A percentile compares a stretch with the other conserved stretches of the same genome.
These are phyloP conservation scores for Metridium senile DNA, from an alignment of 92 coral and sea anemone genomes.

Conservation along the genomic window DNA sequence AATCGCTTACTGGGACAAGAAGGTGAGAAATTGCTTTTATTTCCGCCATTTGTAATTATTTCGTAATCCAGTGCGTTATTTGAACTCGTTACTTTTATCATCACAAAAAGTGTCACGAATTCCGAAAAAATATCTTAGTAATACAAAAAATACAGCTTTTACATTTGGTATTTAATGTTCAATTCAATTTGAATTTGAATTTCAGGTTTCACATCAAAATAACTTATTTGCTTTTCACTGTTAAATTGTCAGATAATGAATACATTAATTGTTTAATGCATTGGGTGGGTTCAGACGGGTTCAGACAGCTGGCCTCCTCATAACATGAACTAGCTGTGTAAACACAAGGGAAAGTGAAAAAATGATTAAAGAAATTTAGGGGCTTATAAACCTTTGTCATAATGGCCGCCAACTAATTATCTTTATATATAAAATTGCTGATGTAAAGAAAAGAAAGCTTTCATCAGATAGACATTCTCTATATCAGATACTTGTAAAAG, in stretches of 20 bases:
- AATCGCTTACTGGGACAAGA: slow-evolving; percentile 88
- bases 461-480: too few relatives aligned
- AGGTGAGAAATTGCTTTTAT: slow-evolving; percentile 44
- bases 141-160: too few relatives aligned
- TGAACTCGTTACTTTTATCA: too few relatives aligned
- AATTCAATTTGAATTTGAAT: too few relatives aligned
- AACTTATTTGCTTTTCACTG: neutral
- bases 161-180: too few relatives aligned
- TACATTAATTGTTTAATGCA: neutral
- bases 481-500: too few relatives aligned
- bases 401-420: neutral
- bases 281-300: too few relatives aligned
- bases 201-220: too few relatives aligned
- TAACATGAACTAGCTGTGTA: too few relatives aligned
- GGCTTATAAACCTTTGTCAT: neutral
- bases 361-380: neutral
- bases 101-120: neutral
- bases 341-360: neutral
- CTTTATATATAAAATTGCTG: neutral
- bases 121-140: neutral
- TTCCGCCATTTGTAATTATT: neutral
- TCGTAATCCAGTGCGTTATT: too few relatives aligned
- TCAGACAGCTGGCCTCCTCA: too few relatives aligned
- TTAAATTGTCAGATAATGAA: neutral
- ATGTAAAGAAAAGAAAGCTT: too few relatives aligned